These are phyloP conservation scores for Thalassaphorura encarpata DNA, from an alignment of 1,140 invertebrate species.

Conservation along the genomic window DNA sequence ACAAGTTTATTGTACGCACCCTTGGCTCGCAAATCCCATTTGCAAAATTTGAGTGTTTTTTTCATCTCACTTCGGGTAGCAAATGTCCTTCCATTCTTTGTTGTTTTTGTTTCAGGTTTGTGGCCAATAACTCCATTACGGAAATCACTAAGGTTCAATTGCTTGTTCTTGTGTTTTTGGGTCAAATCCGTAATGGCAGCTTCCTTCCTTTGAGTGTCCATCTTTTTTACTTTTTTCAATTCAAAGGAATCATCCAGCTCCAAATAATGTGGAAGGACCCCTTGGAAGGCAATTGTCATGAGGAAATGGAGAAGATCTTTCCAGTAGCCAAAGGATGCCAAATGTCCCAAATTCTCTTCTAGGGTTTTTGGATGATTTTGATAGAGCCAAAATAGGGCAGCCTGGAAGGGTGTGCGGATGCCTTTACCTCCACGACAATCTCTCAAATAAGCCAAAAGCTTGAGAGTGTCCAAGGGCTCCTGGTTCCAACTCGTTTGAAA, in stretches of 20 bases:
- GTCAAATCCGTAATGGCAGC: too few species aligned
- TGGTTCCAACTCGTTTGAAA: slow-evolving; percentile 17
- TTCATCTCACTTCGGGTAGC: too few species aligned
- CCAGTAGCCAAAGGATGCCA: slow-evolving; percentile 27
- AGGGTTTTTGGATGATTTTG: slow-evolving; percentile 24
- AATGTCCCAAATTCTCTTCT: slow-evolving; percentile 19
- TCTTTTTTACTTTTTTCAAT: too few species aligned
- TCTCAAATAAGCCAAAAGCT: slow-evolving; percentile 19
- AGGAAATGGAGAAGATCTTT: slow-evolving; percentile 26
- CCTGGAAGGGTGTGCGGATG: slow-evolving; percentile 20
- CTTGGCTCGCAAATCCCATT: too few species aligned
- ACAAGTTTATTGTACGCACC: too few species aligned
- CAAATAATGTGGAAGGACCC: slow-evolving; percentile 11
- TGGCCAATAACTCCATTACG: too few species aligned
- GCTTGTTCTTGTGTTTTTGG: too few species aligned
- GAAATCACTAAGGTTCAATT: too few species aligned
- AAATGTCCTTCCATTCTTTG: too few species aligned
- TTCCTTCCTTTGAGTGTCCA: too few species aligned
- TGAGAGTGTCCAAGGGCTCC: slow-evolving; percentile 19
- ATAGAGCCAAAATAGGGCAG: slow-evolving; percentile 26
- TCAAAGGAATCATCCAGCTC: slow-evolving; percentile 11
- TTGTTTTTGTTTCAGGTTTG: too few species aligned
- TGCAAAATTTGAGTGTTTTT: too few species aligned
- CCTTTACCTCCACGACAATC: slow-evolving; percentile 25
- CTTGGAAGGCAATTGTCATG: slow-evolving; percentile 17